These are phyloP conservation scores for Eupithecia abbreviata DNA, from an alignment of 2,888 invertebrate species.

Conservation along the genomic window DNA sequence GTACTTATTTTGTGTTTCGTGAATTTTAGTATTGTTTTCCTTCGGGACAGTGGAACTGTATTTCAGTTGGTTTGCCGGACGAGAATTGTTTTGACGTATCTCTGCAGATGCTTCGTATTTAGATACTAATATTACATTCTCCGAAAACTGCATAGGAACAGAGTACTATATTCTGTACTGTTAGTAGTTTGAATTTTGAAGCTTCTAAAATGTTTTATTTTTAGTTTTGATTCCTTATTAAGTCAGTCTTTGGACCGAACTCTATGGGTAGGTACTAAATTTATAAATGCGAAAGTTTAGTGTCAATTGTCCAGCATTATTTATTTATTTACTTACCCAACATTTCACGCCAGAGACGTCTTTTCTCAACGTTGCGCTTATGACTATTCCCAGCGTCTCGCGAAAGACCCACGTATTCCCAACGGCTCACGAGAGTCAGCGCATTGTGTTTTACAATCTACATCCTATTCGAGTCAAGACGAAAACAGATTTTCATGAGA, in stretches of 20 bases:
- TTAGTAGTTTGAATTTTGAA: not conserved
- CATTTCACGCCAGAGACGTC: no score
- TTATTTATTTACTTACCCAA: no score
- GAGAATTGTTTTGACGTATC: conserved; percentile 28
- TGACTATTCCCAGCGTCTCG: no score
- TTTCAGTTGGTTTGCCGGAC: conserved; percentile 27
- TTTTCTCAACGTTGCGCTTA: no score
- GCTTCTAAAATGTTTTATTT: not conserved
- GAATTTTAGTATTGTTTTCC: conserved; percentile 37
- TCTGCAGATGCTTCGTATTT: conserved; percentile 5
- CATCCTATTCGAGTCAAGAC: no score
- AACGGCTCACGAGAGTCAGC: no score
- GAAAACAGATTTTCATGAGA: no score
- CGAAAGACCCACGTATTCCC: no score
- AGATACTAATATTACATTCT: not conserved
- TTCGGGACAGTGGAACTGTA: conserved; percentile 28
- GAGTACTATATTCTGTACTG: not conserved
- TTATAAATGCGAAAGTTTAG: not conserved
- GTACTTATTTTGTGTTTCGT: conserved; percentile 32
- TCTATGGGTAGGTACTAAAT: not conserved
- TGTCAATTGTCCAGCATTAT: no score
- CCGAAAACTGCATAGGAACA: not conserved
- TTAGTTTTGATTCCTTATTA: no score
- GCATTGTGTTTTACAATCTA: no score
- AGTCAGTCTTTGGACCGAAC: not conserved